Conservation (phyloP, 2,113 vertebrate genomes). For the Gymnobelideus leadbeateri region DNA sequence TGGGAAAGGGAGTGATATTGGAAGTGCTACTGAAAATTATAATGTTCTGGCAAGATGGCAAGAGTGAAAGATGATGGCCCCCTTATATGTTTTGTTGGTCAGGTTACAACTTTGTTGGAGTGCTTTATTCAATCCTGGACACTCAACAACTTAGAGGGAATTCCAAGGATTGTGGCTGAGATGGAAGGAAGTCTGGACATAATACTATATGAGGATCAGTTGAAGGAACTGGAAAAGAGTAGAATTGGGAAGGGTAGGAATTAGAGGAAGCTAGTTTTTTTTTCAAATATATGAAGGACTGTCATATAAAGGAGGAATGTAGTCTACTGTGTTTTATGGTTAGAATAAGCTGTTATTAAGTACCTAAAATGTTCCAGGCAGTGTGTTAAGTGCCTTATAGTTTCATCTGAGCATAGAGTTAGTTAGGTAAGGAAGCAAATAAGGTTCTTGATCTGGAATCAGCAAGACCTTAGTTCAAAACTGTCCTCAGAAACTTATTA, state of each 20-base stretch:
- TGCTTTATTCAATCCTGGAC: neutral
- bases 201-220: neutral
- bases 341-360: neutral
- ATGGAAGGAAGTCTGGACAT: neutral
- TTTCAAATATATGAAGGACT: neutral
- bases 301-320: neutral
- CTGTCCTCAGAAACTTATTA: neutral
- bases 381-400: neutral
- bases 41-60: neutral
- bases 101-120: no score
- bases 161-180: neutral
- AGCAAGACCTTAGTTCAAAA: neutral
- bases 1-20: neutral
- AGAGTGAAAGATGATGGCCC: neutral
- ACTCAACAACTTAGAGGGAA: neutral
- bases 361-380: neutral
- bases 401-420: neutral
- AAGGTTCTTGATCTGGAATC: neutral
- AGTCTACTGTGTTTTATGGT: neutral
- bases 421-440: neutral
- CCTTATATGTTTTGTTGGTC: no score
- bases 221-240: neutral
- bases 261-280: neutral
- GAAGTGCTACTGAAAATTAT: neutral
- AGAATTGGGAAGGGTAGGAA: neutral